Evolutionary conservation across 2,113 vertebrate genomes (phyloP).

Genomic region (Dromaius novaehollandiae): DNA sequence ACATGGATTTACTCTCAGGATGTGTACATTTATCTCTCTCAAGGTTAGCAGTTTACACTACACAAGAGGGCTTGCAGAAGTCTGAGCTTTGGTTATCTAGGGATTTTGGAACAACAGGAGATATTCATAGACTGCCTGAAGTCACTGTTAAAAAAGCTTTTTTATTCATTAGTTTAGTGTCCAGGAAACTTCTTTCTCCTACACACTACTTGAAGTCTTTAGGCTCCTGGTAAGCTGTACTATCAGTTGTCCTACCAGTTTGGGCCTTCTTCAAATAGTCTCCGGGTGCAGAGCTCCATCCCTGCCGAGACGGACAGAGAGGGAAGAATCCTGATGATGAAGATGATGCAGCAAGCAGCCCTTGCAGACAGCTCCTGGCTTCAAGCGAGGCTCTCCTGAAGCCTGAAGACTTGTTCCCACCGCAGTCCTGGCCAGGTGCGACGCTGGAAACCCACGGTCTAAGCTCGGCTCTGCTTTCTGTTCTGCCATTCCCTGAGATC

Average conservation of each 20-base stretch:
- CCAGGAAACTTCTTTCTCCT: not conserved
- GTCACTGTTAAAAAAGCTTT: not conserved
- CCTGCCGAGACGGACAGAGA: not conserved
- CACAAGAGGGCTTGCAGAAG: not conserved
- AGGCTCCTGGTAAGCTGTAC: not conserved
- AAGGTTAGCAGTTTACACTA: not conserved
- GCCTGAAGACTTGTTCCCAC: not conserved
- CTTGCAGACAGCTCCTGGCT: not conserved
- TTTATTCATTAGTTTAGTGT: not conserved
- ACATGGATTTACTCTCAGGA: not conserved
- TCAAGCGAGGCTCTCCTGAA: not conserved
- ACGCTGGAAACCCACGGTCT: not conserved
- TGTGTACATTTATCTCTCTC: not conserved
- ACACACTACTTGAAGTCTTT: accelerated
- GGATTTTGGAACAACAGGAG: slow-evolving; percentile 4
- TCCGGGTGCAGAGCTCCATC: not conserved
- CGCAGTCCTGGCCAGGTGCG: not conserved
- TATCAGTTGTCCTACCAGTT: not conserved
- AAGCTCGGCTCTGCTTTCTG: not conserved
- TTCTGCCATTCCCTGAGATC: not conserved
- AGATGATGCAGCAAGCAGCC: not conserved
- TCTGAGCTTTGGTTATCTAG: not conserved
- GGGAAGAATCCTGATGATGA: not conserved
- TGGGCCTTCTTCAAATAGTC: not conserved
- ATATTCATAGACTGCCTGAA: not conserved